Evolutionary conservation across 2,888 invertebrate species (phyloP).

Genomic region (Seira sanloemensis): DNA sequence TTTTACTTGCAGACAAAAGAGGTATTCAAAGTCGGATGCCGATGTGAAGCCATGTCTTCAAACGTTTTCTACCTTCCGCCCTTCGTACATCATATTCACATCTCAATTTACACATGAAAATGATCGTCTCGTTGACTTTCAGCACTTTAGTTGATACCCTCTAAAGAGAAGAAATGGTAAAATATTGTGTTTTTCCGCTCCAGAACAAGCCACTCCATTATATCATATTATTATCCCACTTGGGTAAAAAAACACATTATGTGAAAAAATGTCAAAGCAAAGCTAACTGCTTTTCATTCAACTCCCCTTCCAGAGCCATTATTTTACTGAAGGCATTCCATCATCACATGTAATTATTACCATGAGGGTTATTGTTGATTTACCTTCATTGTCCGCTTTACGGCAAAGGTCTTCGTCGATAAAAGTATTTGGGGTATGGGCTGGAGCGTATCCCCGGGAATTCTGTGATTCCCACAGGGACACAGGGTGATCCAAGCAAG

Average conservation of each 20-base stretch:
- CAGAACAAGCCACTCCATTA: constrained; percentile 32
- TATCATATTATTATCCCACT: constrained; percentile 38
- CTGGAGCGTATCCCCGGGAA: constrained; percentile 50
- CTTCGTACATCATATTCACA: no score
- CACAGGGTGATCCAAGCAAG: not conserved
- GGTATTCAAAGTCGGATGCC: no score
- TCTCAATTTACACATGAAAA: constrained; percentile 26
- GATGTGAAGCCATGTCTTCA: no score
- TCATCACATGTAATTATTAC: constrained; percentile 23
- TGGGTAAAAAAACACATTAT: constrained; percentile 38
- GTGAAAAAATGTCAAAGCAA: constrained; percentile 56
- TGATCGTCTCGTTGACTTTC: constrained; percentile 39
- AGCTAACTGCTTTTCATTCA: constrained; percentile 35
- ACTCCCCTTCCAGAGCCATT: not conserved
- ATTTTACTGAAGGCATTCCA: constrained; percentile 1
- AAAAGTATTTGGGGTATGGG: constrained; percentile 15
- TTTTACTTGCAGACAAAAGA: no score
- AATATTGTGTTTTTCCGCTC: constrained; percentile 10
- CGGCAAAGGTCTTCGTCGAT: not conserved
- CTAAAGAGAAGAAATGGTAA: not conserved
- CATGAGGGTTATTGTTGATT: not conserved
- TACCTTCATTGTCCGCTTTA: not conserved
- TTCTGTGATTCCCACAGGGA: constrained; percentile 48
- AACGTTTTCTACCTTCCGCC: no score
- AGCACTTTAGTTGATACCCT: constrained; percentile 9